Evolutionary conservation across 2,797 vertebrate species (phyloP), one percentile per base, ranked within the genome.

Genomic region (Trachurus trachurus): DNA sequence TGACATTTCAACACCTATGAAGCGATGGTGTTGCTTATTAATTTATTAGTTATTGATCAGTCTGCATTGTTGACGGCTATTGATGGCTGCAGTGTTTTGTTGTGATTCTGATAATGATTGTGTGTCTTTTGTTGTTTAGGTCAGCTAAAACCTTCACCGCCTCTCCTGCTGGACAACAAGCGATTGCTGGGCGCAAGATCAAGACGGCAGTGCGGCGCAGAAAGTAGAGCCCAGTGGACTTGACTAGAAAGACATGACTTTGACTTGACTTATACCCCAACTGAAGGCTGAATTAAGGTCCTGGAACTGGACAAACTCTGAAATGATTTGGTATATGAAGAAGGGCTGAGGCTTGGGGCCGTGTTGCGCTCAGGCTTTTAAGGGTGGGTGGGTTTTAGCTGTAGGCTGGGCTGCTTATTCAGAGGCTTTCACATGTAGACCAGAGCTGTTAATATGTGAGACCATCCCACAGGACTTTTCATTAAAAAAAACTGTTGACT

Each of bases 201-300:
- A 99, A 98, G 95, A 97, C 96, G 54, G 98, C 98, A 15, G 93
- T 99, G 92, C 97, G 98, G 73, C 97, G 98, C 93, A 96, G 93
- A 86, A 99, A 99, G 94, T 99, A 97, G 83, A 63, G 62, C 71
- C 58, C 56, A 31, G 22, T n/a, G 17, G 73, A 77, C 74, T 71
- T 12, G 17, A 71, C 74, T 15, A 45, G 72, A 85, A 81, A 82
- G 83, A 91, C 84, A 59, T 44, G 87, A 91, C 85, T 87, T 66
- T 31, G 77, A 90, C 86, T 83, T 53, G 58, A 91, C 87, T 75
- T 53, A 17, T 50, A 71, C 76, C 66, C 81, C 69, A 67, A 77
- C 45, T 63, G 59, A 82, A 81, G 69, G 50, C 76, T 86, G 62
- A 86, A 68, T 53, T 26, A 16, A 85, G 58, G 74, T 77, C 50